Conservation (phyloP, 2,888 invertebrate species). For the Bimastos eiseni region DNA sequence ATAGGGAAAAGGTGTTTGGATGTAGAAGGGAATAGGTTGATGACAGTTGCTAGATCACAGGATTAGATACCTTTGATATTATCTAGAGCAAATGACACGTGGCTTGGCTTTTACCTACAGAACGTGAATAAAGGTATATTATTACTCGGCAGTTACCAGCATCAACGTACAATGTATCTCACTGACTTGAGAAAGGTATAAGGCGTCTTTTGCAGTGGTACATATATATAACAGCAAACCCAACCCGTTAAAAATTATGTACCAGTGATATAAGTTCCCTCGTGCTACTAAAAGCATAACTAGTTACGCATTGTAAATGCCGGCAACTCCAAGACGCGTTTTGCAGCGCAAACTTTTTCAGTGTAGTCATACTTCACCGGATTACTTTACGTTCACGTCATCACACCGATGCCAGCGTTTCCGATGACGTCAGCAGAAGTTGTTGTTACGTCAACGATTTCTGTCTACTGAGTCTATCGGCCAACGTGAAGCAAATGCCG, state of each 20-base stretch:
- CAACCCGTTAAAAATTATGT: neutral
- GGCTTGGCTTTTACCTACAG: neutral
- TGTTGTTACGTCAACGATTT: neutral
- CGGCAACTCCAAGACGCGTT: neutral
- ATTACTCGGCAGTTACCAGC: neutral
- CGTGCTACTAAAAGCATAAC: neutral
- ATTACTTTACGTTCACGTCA: neutral
- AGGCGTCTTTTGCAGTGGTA: too few species aligned
- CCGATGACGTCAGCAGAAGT: slow-evolving; percentile 3
- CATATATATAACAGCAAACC: too few species aligned
- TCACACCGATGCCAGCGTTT: neutral
- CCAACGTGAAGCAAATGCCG: neutral
- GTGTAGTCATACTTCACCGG: neutral
- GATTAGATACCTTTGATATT: neutral
- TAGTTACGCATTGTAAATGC: neutral
- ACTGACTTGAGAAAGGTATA: too few species aligned
- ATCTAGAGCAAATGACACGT: neutral
- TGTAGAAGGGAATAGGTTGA: neutral
- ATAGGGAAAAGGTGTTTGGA: too few species aligned
- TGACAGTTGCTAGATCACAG: neutral
- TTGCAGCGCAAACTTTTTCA: neutral
- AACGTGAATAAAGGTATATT: neutral
- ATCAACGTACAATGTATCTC: too few species aligned
- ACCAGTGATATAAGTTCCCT: neutral
- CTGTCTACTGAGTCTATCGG: neutral